Percentiles rank a stretch among this genome's conserved stretches.
Conservation (phyloP, 2,888 invertebrate genomes). For the Xanthia togata region DNA sequence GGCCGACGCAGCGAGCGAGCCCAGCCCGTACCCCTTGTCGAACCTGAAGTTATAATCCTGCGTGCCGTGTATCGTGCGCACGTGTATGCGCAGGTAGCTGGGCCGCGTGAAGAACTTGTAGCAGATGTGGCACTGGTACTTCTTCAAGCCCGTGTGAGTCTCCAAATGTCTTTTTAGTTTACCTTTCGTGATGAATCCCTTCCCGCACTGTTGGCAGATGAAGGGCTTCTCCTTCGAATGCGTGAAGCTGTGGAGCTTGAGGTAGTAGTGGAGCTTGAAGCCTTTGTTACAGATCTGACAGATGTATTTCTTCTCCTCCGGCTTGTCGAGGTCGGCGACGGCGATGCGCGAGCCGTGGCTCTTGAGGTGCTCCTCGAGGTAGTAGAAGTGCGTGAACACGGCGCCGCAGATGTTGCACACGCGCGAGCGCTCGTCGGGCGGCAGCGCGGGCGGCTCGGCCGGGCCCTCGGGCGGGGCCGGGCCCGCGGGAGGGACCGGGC, state of each 20-base stretch:
- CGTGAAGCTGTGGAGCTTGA: slow-evolving; percentile 85
- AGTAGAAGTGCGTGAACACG: slow-evolving; percentile 86
- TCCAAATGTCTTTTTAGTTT: slow-evolving; percentile 86
- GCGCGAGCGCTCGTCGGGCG: slow-evolving; percentile 80
- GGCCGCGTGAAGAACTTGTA: slow-evolving; percentile 87
- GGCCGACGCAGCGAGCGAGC: not conserved
- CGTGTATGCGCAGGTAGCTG: slow-evolving; percentile 84
- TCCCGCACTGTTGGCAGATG: slow-evolving; percentile 86
- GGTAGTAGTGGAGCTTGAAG: slow-evolving; percentile 85
- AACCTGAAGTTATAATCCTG: slow-evolving; percentile 84
- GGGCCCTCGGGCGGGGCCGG: not conserved
- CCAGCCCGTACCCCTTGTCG: slow-evolving; percentile 58
- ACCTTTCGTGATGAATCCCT: slow-evolving; percentile 86
- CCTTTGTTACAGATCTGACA: slow-evolving; percentile 84
- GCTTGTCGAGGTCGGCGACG: slow-evolving; percentile 75
- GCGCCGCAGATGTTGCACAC: slow-evolving; percentile 88
- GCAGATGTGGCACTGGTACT: slow-evolving; percentile 87
- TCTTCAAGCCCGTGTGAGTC: slow-evolving; percentile 84
- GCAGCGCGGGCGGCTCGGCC: slow-evolving; percentile 58
- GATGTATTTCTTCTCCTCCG: slow-evolving; percentile 82
- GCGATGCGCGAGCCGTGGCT: slow-evolving; percentile 84
- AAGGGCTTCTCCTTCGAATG: slow-evolving; percentile 87
- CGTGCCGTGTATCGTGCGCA: slow-evolving; percentile 85
- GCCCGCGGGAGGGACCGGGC: slow-evolving; percentile 70
- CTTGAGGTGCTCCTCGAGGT: slow-evolving; percentile 85